Evolutionary conservation across 1,140 invertebrate genomes (phyloP).

Genomic region (Pectinophora gossypiella): DNA sequence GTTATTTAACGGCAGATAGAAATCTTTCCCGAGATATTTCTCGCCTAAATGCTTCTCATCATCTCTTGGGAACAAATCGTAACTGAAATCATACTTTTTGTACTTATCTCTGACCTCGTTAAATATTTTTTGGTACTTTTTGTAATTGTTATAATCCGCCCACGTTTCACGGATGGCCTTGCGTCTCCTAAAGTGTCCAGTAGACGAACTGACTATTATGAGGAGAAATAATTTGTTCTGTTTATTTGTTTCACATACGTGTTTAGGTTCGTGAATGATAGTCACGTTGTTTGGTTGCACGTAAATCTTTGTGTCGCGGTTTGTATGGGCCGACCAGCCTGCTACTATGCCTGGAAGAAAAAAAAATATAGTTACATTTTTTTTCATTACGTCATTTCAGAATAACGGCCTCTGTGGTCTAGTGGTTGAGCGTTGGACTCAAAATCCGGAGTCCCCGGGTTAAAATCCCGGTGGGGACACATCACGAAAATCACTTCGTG

Average conservation of each 20-base stretch:
- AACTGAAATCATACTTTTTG: constrained; percentile 53
- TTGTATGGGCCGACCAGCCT: constrained; percentile 84
- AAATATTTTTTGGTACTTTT: constrained; percentile 37
- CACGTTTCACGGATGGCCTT: constrained; percentile 88
- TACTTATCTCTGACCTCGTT: constrained; percentile 39
- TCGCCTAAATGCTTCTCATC: constrained; percentile 1
- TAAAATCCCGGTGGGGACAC: no score
- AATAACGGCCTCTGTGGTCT: no score
- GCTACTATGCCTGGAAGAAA: constrained; percentile 76
- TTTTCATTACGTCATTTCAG: no score
- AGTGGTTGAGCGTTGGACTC: no score
- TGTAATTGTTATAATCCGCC: constrained; percentile 80
- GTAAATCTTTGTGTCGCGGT: constrained; percentile 82
- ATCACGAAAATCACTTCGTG: no score
- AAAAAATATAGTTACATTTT: neutral
- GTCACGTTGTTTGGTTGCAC: constrained; percentile 83
- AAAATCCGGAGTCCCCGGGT: no score
- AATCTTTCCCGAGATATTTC: neutral
- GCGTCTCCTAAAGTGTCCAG: constrained; percentile 80
- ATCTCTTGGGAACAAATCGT: constrained; percentile 42
- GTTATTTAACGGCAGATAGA: neutral
- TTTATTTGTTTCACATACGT: constrained; percentile 72
- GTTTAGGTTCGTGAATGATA: constrained; percentile 78
- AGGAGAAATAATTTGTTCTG: constrained; percentile 77
- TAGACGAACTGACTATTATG: constrained; percentile 84